These are phyloP conservation scores for honey bee (Apis mellifera) DNA, from an alignment of 1,140 invertebrate species.

Conservation along the genomic window DNA sequence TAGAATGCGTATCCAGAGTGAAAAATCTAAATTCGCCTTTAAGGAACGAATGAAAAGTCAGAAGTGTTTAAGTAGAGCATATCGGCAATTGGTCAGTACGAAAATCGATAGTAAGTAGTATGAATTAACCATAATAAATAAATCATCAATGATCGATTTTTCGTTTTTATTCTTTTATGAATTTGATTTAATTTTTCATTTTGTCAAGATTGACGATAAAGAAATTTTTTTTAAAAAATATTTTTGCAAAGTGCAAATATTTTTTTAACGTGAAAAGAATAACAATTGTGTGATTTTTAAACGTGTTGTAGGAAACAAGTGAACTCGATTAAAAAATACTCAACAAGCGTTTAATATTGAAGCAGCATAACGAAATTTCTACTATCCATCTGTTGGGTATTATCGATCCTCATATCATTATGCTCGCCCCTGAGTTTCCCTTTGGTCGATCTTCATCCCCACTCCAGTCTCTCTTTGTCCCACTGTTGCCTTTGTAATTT, in stretches of 20 bases:
- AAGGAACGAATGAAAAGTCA: not conserved
- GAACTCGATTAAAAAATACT: conserved; percentile 31
- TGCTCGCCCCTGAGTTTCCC: conserved; percentile 1
- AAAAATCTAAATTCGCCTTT: too few species aligned
- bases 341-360: conserved; percentile 35
- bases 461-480: not conserved
- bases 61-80: too few species aligned
- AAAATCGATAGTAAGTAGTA: not conserved
- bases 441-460: conserved; percentile 9
- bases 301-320: not conserved
- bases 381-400: conserved; percentile 18
- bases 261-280: not conserved
- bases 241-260: too few species aligned
- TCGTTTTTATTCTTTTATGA: not conserved
- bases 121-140: not conserved
- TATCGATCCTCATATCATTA: conserved; percentile 48
- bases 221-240: too few species aligned
- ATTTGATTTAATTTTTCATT: too few species aligned
- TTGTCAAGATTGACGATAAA: not conserved
- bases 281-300: not conserved
- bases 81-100: not conserved
- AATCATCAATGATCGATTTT: not conserved
- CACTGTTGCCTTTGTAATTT: conserved; percentile 34
- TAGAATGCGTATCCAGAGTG: too few species aligned
- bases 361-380: conserved; percentile 32